phyloP scores from a whole-genome alignment of 2,113 vertebrate genomes.

The Semnornis frantzii region DNA sequence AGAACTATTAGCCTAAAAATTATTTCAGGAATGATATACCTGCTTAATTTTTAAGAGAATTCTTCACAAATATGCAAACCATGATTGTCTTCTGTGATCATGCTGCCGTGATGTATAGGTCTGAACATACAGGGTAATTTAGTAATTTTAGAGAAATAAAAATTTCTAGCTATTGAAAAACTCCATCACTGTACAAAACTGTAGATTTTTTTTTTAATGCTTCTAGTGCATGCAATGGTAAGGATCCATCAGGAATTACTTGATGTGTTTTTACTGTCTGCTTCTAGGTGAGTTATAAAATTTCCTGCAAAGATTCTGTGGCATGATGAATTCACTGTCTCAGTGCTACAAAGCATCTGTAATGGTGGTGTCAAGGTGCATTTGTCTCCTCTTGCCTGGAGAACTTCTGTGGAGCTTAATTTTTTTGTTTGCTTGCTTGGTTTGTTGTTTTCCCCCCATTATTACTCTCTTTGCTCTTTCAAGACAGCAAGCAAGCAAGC shows the following conservation, averaged over 20 bases:
- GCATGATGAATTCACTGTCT: background rate
- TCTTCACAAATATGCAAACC: background rate
- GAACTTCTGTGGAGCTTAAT: background rate
- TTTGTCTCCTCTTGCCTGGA: background rate
- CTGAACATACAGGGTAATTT: background rate
- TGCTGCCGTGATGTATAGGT: background rate
- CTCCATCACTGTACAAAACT: background rate
- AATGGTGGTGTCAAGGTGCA: background rate
- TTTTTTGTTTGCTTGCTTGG: no score
- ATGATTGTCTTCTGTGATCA: background rate
- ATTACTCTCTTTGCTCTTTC: background rate
- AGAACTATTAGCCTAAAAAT: background rate
- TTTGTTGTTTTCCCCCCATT: background rate
- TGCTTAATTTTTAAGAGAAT: background rate
- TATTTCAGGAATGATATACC: background rate
- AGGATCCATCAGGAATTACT: background rate
- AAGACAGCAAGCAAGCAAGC: background rate
- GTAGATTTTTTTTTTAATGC: background rate
- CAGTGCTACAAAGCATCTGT: background rate
- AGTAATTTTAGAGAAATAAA: background rate
- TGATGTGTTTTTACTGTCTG: background rate
- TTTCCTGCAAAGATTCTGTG: background rate
- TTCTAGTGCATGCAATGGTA: background rate
- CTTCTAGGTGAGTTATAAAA: background rate
- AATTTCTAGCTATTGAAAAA: background rate